Conservation (phyloP, 2,797 vertebrate species). For the Sebastes alutus region DNA sequence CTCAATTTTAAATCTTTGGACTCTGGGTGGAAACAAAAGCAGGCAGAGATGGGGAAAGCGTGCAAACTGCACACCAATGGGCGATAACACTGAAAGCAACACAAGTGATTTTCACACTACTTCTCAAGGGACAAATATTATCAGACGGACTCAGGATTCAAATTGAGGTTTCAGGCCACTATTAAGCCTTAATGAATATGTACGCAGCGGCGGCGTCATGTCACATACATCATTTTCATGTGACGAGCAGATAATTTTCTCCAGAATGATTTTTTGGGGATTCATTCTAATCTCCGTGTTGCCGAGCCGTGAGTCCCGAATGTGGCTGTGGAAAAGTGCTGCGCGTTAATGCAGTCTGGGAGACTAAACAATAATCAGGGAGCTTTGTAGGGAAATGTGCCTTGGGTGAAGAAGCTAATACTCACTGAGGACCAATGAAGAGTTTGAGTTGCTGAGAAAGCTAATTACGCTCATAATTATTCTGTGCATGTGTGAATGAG, state of each 20-base stretch:
- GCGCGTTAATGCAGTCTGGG: slow-evolving; percentile 28
- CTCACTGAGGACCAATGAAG: slow-evolving; percentile 70
- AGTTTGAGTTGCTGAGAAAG: slow-evolving; percentile 75
- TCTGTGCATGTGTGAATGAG: not conserved
- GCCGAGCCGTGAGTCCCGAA: slow-evolving; percentile 9
- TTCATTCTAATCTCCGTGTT: slow-evolving; percentile 25
- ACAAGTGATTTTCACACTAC: slow-evolving; percentile 15
- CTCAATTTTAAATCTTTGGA: not conserved
- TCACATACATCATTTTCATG: slow-evolving; percentile 18
- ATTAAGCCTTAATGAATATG: slow-evolving; percentile 26
- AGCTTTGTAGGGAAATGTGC: slow-evolving; percentile 67
- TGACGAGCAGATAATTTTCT: slow-evolving; percentile 13
- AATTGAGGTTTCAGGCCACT: slow-evolving; percentile 28
- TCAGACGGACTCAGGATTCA: slow-evolving; percentile 26
- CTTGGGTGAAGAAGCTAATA: slow-evolving; percentile 64
- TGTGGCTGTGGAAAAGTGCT: slow-evolving; percentile 7
- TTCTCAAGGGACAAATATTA: slow-evolving; percentile 13
- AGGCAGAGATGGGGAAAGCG: not conserved
- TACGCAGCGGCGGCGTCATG: not conserved
- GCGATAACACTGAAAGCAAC: not conserved
- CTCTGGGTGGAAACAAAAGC: not conserved
- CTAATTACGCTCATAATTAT: slow-evolving; percentile 77
- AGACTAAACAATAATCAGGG: slow-evolving; percentile 68
- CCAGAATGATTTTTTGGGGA: slow-evolving; percentile 21
- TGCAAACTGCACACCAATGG: slow-evolving; percentile 10